These are phyloP conservation scores for Lepus americanus DNA, from an alignment of 2,113 vertebrate genomes.

Conservation along the genomic window DNA sequence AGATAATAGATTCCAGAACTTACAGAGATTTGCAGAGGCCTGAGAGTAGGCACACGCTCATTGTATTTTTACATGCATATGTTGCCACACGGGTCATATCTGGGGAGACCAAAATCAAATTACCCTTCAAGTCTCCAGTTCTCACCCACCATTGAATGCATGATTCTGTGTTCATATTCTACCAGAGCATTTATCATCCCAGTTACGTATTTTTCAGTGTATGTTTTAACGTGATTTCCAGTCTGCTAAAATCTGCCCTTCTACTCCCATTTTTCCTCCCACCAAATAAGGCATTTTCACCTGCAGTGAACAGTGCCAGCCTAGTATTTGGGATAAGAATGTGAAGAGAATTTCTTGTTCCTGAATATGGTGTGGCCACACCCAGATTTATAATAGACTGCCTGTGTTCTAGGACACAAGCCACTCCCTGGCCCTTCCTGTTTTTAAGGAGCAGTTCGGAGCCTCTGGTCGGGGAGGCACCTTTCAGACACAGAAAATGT, in stretches of 20 bases:
- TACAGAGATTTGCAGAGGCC: neutral
- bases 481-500: neutral
- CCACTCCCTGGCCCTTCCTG: neutral
- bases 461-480: neutral
- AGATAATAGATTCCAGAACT: neutral
- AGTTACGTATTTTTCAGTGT: conserved; percentile 20
- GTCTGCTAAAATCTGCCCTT: neutral
- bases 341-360: neutral
- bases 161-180: conserved; percentile 1
- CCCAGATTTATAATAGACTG: neutral
- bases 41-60: neutral
- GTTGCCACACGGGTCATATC: neutral
- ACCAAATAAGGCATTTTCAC: conserved; percentile 49
- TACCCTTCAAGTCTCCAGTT: neutral
- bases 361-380: neutral
- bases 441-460: neutral
- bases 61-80: neutral
- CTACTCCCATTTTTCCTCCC: neutral
- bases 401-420: neutral
- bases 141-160: neutral
- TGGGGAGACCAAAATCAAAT: neutral
- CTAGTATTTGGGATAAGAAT: neutral
- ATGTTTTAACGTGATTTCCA: conserved; percentile 19
- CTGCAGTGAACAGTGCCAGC: neutral
- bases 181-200: neutral